Conservation (phyloP, 2,113 vertebrate genomes). For the Thymallus thymallus region DNA sequence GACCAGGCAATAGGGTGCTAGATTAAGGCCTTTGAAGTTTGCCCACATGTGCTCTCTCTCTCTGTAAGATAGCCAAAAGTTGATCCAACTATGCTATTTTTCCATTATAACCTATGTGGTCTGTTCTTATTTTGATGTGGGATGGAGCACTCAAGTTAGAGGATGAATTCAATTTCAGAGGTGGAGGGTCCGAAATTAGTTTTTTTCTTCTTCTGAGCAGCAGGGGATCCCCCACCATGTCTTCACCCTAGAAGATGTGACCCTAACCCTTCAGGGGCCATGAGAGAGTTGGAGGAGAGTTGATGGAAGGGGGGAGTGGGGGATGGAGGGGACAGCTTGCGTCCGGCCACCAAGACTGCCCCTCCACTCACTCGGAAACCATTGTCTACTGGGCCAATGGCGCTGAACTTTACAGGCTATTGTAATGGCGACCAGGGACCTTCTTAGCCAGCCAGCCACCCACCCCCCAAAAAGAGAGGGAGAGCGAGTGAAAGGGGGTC, state of each 20-base stretch:
- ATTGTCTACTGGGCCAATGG: slow-evolving; percentile 55
- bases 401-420: slow-evolving; percentile 67
- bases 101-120: slow-evolving; percentile 13
- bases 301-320: slow-evolving; percentile 50
- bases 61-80: neutral
- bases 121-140: slow-evolving; percentile 22
- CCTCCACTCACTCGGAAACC: slow-evolving; percentile 24
- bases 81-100: slow-evolving; percentile 17
- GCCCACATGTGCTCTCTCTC: slow-evolving; percentile 11
- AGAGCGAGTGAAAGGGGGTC: slow-evolving; percentile 29
- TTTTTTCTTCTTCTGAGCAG: slow-evolving; percentile 46
- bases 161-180: slow-evolving; percentile 28
- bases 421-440: slow-evolving; percentile 16
- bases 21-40: slow-evolving; percentile 24
- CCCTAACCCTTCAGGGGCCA: slow-evolving; percentile 63
- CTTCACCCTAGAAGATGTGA: slow-evolving; percentile 44
- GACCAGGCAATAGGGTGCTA: slow-evolving; percentile 1
- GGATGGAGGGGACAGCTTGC: slow-evolving; percentile 39
- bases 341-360: slow-evolving; percentile 42
- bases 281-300: slow-evolving; percentile 63
- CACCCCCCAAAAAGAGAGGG: slow-evolving; percentile 26
- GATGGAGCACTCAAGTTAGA: slow-evolving; percentile 48
- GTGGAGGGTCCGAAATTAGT: neutral
- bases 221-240: slow-evolving; percentile 25
- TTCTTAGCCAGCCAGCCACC: neutral